Conservation (phyloP, 2,113 vertebrate genomes). For the Lasiurus borealis region DNA sequence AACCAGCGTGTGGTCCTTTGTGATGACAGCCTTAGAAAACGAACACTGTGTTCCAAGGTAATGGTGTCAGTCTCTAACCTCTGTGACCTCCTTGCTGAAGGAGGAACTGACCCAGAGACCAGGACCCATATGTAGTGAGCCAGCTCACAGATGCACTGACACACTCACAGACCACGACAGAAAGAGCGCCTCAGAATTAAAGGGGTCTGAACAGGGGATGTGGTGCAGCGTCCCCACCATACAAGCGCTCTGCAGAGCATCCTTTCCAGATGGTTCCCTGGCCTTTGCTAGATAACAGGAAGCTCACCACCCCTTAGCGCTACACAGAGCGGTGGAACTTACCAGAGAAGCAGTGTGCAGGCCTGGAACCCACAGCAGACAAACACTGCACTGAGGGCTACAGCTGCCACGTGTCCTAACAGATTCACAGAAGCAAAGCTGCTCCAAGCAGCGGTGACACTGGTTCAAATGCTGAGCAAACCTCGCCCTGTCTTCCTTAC, state of each 20-base stretch:
- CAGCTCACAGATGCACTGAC: too few relatives aligned
- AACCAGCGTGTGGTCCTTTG: neutral
- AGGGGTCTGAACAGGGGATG: neutral
- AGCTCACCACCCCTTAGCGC: neutral
- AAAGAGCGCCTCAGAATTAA: neutral
- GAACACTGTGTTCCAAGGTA: neutral
- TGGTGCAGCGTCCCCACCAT: neutral
- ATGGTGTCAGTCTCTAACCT: neutral
- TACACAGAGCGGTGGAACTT: neutral
- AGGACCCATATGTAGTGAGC: neutral
- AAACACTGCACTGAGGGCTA: rapidly evolving
- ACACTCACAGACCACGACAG: neutral
- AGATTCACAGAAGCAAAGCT: neutral
- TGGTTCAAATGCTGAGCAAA: neutral
- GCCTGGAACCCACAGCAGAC: neutral
- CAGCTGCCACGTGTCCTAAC: rapidly evolving
- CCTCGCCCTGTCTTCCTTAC: neutral
- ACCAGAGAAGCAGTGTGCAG: neutral
- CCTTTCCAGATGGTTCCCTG: neutral
- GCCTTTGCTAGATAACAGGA: neutral
- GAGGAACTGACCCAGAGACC: neutral
- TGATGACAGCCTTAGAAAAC: neutral
- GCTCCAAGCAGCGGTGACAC: too few relatives aligned
- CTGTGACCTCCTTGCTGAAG: neutral
- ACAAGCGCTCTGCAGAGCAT: neutral